phyloP scores from a whole-genome alignment of 2,113 vertebrate species.

The Microtus pennsylvanicus region DNA sequence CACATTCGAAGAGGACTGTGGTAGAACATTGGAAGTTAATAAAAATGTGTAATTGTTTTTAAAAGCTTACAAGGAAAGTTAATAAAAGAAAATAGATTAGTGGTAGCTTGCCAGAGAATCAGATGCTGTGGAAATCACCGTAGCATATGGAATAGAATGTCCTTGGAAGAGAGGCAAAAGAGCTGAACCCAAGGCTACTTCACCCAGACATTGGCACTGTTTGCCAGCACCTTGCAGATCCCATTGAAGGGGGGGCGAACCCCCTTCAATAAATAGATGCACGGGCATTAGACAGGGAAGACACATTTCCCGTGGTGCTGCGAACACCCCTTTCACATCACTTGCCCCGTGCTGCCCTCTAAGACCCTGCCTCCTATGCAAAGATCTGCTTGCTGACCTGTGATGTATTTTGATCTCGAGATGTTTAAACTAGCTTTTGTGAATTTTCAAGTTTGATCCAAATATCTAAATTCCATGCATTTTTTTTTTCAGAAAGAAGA shows the following conservation, averaged over 20 bases:
- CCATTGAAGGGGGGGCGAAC: rapidly evolving
- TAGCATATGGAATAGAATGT: not conserved
- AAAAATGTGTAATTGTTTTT: slow-evolving; percentile 26
- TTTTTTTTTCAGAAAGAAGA: not conserved
- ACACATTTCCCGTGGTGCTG: not conserved
- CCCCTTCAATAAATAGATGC: not conserved
- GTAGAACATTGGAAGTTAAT: slow-evolving; percentile 54
- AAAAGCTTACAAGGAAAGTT: slow-evolving; percentile 37
- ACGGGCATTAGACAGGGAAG: not conserved
- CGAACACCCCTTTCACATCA: not conserved
- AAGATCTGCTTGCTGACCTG: not conserved
- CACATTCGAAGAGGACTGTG: not conserved
- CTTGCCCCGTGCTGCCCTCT: not conserved
- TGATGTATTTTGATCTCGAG: not conserved
- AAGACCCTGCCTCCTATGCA: not conserved
- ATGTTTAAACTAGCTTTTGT: not conserved
- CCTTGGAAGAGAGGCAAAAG: not conserved
- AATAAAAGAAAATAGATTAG: slow-evolving; percentile 37
- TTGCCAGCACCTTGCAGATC: rapidly evolving
- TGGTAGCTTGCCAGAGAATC: not conserved
- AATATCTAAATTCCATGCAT: not conserved
- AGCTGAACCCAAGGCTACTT: not conserved
- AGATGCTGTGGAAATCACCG: slow-evolving; percentile 16
- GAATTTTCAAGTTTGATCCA: not conserved
- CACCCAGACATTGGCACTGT: not conserved